Evolutionary conservation across 2,797 vertebrate species (phyloP), one percentile per base, ranked within the genome.

Genomic region (Hozukius guyotensis): DNA sequence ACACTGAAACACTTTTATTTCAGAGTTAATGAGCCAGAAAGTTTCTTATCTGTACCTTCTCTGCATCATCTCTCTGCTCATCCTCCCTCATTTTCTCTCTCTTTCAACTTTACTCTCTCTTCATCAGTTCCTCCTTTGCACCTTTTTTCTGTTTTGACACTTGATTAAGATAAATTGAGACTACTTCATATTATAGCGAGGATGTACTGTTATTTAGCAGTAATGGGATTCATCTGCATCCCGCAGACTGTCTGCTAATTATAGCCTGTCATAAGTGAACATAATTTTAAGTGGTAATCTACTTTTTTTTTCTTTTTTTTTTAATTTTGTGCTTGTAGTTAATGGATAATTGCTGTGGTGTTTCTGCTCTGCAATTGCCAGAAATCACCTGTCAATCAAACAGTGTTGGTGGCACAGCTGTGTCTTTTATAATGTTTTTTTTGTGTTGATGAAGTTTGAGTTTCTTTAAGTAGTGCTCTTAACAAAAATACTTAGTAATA

Each of bases 1-100:
- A 78, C 29, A 5, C 75, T 18, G 57, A 63, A 83, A 77, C 72
- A 66, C 76, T 7, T 66, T 75, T n/a, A 67, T 83, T 78, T 36
- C 49, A 57, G 62, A 66, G 80, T 69, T 87, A 91, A 90, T 91
- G 86, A 88, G 42, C n/a, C 79, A 62, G 61, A 92, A 89, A n/a
- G 78, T 80, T 80, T 82, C 52, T 81, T 72, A 32, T 67, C 73
- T 79, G 36, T 29, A 2, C 56, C 31, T 32, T 32, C 57, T 62
- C 22, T 42, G 46, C 46, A 18, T 46, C 42, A 46, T 38, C 22
- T 29, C 25, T 27, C 10, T 59, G 8, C 63, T 72, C 73, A 2
- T 73, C 46, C 66, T 46, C 34, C 59, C 24, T 67, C 57, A 1
- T 20, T 34, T 29, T 32, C 14, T 20, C 13, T 20, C 49, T 20